Evolutionary conservation across 2,888 invertebrate genomes (phyloP), one percentile per base, ranked within the genome.

Genomic region (Ophion slaviceki): DNA sequence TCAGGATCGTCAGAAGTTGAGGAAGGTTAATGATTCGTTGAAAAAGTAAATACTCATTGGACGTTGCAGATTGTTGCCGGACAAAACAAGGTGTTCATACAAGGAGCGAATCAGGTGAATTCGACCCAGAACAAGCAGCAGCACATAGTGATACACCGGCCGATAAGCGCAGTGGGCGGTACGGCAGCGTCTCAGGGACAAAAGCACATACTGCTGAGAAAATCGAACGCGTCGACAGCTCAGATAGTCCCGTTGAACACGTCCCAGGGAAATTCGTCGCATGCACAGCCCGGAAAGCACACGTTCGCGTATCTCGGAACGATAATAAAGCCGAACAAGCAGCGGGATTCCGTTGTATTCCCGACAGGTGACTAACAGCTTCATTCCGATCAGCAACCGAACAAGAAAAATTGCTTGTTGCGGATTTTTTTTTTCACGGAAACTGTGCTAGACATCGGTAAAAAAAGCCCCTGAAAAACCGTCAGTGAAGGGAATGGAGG

Each of bases 241-340:
- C 94, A 94, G 89, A 94, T 94, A 70, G 90, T 94, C 84, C 93
- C 93, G 61, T 85, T 93, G 67, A 92, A 89, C 87, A 88, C 92
- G 14, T 81, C 91, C 64, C 91, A 91, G 82, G 90, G 90, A 59
- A 93, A 89, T 88, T 91, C 90, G 47, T 81, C 89, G 17, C 91
- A 92, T 84, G 90, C 91, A 20, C 91, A 91, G 77, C 77, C 91
- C 45, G 92, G 92, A 75, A 94, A 94, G 84, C 94, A 94, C 84
- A 91, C 94, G 3, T 92, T 94, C 85, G 93, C 94, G 2, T 94
- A 93, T 89, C 89, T 94, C 40, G 93, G 93, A 20, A 94, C 93
- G 32, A 90, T 94, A 59, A 92, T 94, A 75, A 94, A 94, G 83
- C 92, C 92, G 17, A 92, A 92, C 80, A 93, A 92, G 76, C 88